Evolutionary conservation across 2,797 vertebrate genomes (phyloP), one percentile per base, ranked within the genome.

Genomic region (Propithecus deckenii): DNA sequence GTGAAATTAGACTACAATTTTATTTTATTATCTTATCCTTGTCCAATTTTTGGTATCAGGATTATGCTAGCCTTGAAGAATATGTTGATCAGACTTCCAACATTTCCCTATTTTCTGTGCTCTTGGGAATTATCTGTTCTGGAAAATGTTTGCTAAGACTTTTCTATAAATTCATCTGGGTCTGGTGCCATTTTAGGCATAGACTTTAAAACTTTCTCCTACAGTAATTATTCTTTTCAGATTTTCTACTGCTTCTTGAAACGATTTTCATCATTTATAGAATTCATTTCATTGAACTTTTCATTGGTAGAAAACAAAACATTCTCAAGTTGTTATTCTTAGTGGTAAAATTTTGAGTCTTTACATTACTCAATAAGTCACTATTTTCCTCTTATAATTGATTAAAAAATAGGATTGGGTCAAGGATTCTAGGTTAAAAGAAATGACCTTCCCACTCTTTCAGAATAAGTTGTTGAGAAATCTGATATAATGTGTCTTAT

Each of bases 11-110:
- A 63, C n/a, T 87, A 72, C 0, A 72, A 48, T 86, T 89, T 94
- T 59, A 92, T 67, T 93, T 96, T 61, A 81, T 76, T 92, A 3
- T 94, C 35, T 94, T 89, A 79, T 75, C 57, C 14, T 84, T 94
- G 23, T 87, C 35, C 78, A 94, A 65, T 57, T 55, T 91, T 96
- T 92, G 76, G 30, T 86, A 78, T 84, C 41, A 96, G 6, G 75
- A 87, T 85, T 92, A 91, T 87, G 23, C 63, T 67, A 65, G 28
- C 35, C 46, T 91, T 95, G 32, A 89, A 87, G 59, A 94, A 65
- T 71, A 92, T 71, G 35, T 94, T 80, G 76, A 46, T 13, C 43
- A 88, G 67, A 41, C 32, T 61, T 85, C 30, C 63, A 83, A 83
- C 22, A 79, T 91, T 96, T 93, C 11, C 25, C 18, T 72, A 1